Evolutionary conservation across 2,888 invertebrate species (phyloP).

Genomic region (Gastracanthus pulcherrimus): DNA sequence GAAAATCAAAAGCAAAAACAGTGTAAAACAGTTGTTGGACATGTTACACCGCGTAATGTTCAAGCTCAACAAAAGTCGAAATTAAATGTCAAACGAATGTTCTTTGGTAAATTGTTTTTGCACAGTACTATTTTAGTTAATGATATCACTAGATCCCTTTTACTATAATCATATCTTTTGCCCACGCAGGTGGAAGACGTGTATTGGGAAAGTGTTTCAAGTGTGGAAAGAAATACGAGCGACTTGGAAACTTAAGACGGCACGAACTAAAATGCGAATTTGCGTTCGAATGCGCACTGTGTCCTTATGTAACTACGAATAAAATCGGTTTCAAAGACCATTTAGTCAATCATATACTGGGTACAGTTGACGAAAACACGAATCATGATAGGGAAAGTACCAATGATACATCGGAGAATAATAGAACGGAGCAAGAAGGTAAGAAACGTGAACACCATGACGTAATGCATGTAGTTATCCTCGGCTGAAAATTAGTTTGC

Average conservation of each 20-base stretch:
- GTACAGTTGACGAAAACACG: background rate
- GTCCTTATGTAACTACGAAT: background rate
- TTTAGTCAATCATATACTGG: background rate
- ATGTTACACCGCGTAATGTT: background rate
- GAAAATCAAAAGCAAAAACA: background rate
- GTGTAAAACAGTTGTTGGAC: background rate
- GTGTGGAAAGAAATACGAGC: constrained; percentile 1
- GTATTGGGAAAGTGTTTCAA: background rate
- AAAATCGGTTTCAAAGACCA: constrained; percentile 3
- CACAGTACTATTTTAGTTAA: background rate
- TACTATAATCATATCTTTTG: background rate
- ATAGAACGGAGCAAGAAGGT: no score
- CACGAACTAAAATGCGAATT: background rate
- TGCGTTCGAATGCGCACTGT: background rate
- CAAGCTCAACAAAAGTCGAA: background rate
- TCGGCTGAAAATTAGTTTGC: no score
- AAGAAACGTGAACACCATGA: no score
- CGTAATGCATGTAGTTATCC: no score
- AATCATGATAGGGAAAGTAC: background rate
- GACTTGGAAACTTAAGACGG: background rate
- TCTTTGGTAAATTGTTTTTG: background rate
- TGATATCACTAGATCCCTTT: background rate
- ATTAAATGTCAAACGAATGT: background rate
- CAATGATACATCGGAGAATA: no score
- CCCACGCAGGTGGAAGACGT: background rate